A percentile compares a stretch with the other conserved stretches of the same genome.
phyloP scores from a whole-genome alignment of 2,888 invertebrate genomes.

The Eucriotettix oculatus region DNA sequence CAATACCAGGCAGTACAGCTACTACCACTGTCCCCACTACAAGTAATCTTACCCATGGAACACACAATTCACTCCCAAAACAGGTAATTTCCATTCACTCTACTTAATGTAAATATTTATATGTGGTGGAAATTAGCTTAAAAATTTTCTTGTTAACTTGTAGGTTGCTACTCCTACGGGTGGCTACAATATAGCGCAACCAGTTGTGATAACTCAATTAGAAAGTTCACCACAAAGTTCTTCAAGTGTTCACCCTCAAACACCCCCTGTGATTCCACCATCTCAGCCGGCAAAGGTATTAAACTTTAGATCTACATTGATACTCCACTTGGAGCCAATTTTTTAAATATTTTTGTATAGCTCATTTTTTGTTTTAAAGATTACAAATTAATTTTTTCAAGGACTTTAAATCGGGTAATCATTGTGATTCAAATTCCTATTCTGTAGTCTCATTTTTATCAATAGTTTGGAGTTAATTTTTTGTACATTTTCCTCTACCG shows the following conservation, averaged over 20 bases:
- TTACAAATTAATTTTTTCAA: too few relatives aligned
- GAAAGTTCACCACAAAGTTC: constrained; percentile 20
- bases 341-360: too few relatives aligned
- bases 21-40: constrained; percentile 45
- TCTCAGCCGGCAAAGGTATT: constrained; percentile 63
- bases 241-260: constrained; percentile 6
- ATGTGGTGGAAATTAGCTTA: neutral
- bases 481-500: too few relatives aligned
- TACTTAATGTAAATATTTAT: neutral
- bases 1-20: constrained; percentile 53
- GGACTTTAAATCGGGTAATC: too few relatives aligned
- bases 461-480: too few relatives aligned
- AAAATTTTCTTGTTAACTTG: neutral
- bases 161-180: constrained; percentile 16
- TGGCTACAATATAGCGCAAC: constrained; percentile 24
- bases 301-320: too few relatives aligned
- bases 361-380: too few relatives aligned
- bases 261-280: constrained; percentile 40
- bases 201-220: constrained; percentile 28
- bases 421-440: too few relatives aligned
- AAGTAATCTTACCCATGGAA: constrained; percentile 19
- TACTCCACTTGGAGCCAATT: too few relatives aligned
- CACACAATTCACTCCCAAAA: constrained; percentile 33
- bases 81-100: constrained; percentile 21
- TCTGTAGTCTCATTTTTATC: too few relatives aligned